Base-by-base conservation (phyloP, 2,797 vertebrate genomes). In the Carapus acus region DNA sequence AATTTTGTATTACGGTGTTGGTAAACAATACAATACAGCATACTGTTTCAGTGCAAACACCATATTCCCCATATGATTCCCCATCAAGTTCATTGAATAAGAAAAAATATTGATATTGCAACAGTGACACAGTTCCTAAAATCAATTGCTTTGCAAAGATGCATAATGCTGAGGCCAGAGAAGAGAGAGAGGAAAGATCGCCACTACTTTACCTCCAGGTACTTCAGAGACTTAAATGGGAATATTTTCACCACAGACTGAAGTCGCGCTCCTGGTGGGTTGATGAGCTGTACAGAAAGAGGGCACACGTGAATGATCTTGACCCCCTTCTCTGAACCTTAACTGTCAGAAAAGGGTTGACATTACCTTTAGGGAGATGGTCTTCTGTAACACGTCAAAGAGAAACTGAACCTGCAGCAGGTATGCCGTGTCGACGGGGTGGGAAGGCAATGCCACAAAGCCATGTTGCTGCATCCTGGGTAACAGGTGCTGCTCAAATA, bases 381-480 rank as follows among this genome's bases (percentile, higher is more conserved):
- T 95, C 77, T 96, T 99, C 86, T 98, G 96, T 46, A 97, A 79
- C 69, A 99, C 73, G 8, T 99, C 95, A 14, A 99, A 96, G 43
- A 98, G 89, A 68, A 97, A 96, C 82, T 99, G 96, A 17, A 94
- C 88, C 76, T 93, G 90, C 6, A 96, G 90, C 66, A 98, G 87
- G 9, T 88, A 72, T 0, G 84, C 62, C 0, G 92, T 94, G 74
- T 97, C 95, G 0, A 92, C 89, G 0, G 96, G 96, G 73, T 99
- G 94, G 18, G 95, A 94, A 7, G 96, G 91, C 69, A 98, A 85
- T 0, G 95, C 94, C 67, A 97, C 87, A 68, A 98, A 99, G 29
- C 90, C 88, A 4, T 87, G 87, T 62, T 86, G 86, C 49, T 87
- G 83, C 22, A 83, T 83, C 77, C 94, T 52, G 22, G 91, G 85